Evolutionary conservation across 2,888 invertebrate species (phyloP).

Genomic region (Mesochorus sp.): DNA sequence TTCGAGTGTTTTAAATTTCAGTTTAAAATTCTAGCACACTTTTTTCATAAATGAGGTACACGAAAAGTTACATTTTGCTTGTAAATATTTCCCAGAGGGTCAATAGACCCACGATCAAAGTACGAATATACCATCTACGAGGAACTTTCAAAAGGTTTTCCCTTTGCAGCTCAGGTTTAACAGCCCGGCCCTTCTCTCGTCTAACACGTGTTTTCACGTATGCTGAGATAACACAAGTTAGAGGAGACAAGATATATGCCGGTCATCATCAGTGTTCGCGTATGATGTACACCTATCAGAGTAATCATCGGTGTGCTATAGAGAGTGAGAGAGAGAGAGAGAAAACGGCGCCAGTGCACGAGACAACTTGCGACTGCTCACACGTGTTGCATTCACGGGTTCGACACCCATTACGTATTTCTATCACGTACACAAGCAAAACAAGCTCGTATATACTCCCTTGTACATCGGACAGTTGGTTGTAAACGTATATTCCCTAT

Average conservation of each 20-base stretch:
- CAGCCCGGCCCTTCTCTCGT: slow-evolving; percentile 25
- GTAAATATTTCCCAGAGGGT: too few species aligned
- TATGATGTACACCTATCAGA: slow-evolving; percentile 20
- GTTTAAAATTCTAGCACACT: too few species aligned
- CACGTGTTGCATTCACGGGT: slow-evolving; percentile 40
- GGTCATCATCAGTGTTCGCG: not conserved
- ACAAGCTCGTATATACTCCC: slow-evolving; percentile 6
- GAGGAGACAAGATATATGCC: slow-evolving; percentile 25
- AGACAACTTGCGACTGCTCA: slow-evolving; percentile 34
- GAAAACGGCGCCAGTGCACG: slow-evolving; percentile 32
- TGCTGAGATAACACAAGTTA: slow-evolving; percentile 12
- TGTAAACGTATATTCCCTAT: not conserved
- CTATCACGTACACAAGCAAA: slow-evolving; percentile 23
- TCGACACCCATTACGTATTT: slow-evolving; percentile 6
- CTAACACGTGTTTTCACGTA: slow-evolving; percentile 54
- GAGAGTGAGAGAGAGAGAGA: too few species aligned
- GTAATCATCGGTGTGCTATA: slow-evolving; percentile 49
- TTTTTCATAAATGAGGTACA: too few species aligned
- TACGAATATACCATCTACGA: not conserved
- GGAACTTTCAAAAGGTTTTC: not conserved
- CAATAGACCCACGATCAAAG: too few species aligned
- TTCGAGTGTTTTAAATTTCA: too few species aligned
- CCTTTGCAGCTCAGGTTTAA: not conserved
- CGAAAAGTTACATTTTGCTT: too few species aligned
- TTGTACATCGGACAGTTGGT: not conserved